Base-by-base conservation (phyloP, 2,888 invertebrate species). In the Archips crataeganus region DNA sequence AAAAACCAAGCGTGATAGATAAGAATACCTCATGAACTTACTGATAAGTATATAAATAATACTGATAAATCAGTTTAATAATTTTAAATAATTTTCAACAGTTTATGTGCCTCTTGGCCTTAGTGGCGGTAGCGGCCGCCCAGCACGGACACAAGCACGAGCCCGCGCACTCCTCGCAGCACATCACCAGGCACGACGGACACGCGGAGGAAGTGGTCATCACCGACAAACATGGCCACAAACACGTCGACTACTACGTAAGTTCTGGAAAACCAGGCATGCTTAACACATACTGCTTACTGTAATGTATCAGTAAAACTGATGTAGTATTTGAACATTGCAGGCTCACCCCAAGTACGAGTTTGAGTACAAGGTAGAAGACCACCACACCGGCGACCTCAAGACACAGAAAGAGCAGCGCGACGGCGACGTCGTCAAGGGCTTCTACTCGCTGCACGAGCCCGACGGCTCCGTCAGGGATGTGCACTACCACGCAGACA, bases 361-460 rank as follows among this genome's bases (percentile, higher is more conserved):
- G 82, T 93, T 91, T 81, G 88, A 90, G 77, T 94, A 94, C 81
- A 88, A 93, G 42, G 93, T 92, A 4, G 87, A 89, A 76, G 95
- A 95, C 77, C 90, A 88, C 0, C 94, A 95, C 77, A 94, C 94
- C 49, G 94, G 93, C 5, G 95, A 95, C 86, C 87, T 90, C 79
- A 95, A 95, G 83, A 89, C 87, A 77, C 95, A 95, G 82, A 85
- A 90, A 70, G 95, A 95, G 84, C 82, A 87, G 72, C 89, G 91
- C 61, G 93, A 94, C 85, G 96, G 95, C 0, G 92, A 95, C 80
- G 90, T 90, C 57, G 95, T 95, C 73, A 92, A 94, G 82, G 95
- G 95, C 51, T 92, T 94, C 79, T 95, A 95, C 85, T 91, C 90
- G 69, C 84, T 95, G 70, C 90, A 93, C 77, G 93, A 95, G 80